These are phyloP conservation scores for Illadopsis cleaveri DNA, from an alignment of 2,113 vertebrate species.

Conservation along the genomic window DNA sequence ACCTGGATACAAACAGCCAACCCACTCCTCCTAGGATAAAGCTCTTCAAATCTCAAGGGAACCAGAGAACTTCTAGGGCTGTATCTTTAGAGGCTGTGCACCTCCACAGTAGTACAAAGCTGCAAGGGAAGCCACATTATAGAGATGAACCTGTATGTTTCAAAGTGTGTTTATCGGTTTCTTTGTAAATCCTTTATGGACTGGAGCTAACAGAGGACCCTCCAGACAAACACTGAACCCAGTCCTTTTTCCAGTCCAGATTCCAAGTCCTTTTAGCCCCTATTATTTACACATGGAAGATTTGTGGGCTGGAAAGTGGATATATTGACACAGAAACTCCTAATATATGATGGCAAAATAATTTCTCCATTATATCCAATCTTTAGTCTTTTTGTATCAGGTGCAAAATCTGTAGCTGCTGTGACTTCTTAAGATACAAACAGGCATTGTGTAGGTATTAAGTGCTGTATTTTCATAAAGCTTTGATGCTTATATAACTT, in stretches of 20 bases:
- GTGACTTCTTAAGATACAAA: not conserved
- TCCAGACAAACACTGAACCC: not conserved
- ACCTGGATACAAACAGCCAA: not conserved
- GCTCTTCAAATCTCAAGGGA: not conserved
- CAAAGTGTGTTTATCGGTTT: not conserved
- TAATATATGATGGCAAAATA: not conserved
- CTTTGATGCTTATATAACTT: not conserved
- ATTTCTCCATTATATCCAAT: not conserved
- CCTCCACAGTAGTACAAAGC: not conserved
- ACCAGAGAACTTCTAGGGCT: not conserved
- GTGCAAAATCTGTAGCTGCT: not conserved
- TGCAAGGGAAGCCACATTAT: not conserved
- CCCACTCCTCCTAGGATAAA: not conserved
- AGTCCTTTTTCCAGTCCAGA: not conserved
- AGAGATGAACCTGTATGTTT: not conserved
- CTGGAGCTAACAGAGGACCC: not conserved
- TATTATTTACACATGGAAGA: not conserved
- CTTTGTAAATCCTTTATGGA: not conserved
- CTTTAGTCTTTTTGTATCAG: not conserved
- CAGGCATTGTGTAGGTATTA: not conserved
- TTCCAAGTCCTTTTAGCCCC: not conserved
- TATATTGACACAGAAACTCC: not conserved
- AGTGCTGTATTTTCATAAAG: not conserved
- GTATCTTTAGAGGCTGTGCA: not conserved
- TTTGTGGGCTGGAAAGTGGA: not conserved